Conservation (phyloP, 2,113 vertebrate genomes). For the Haliaeetus leucogaster region DNA sequence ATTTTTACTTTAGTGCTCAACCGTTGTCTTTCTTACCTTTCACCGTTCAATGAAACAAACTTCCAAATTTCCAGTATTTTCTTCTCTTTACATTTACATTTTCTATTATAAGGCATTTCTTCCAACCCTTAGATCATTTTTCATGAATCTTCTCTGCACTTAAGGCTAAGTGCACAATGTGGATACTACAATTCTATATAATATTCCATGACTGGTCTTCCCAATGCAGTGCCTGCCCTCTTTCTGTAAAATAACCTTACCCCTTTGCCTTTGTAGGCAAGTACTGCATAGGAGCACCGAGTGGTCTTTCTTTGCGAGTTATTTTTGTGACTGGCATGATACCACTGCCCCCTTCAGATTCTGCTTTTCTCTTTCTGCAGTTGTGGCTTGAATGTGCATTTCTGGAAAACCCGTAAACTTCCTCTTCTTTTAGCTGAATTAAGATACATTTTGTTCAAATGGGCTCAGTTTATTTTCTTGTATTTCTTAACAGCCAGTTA, state of each 20-base stretch:
- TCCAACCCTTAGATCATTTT: neutral
- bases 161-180: neutral
- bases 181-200: neutral
- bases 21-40: neutral
- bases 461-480: neutral
- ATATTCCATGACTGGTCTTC: neutral
- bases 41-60: neutral
- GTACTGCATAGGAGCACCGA: neutral
- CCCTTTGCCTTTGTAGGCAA: neutral
- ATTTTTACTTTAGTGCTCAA: neutral
- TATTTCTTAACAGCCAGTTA: neutral
- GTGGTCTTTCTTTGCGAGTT: neutral
- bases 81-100: neutral
- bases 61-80: neutral
- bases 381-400: neutral
- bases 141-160: neutral
- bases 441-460: neutral
- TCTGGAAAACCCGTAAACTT: neutral
- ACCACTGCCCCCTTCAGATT: neutral
- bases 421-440: neutral
- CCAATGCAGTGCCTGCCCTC: neutral
- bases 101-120: neutral
- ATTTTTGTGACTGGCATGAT: neutral
- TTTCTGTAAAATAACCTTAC: neutral
- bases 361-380: neutral